Evolutionary conservation across 2,888 invertebrate genomes (phyloP), one percentile per base, ranked within the genome.

Genomic region (Candidula unifasciata): DNA sequence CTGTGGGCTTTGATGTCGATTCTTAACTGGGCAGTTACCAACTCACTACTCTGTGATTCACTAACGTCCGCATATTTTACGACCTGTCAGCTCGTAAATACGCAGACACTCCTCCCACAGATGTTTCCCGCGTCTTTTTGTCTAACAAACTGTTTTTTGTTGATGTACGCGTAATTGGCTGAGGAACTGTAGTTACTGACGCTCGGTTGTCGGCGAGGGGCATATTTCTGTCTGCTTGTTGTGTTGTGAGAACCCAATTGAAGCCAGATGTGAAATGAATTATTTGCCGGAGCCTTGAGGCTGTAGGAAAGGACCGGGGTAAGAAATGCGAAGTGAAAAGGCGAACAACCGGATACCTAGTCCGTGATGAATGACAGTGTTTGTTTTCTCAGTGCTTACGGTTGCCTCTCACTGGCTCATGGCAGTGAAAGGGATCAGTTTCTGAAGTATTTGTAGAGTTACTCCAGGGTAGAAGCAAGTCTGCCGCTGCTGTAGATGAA

Each of bases 201-300:
- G 71, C 24, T 73, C n/a, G 73, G 44, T 27, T 73, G 44, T 73
- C 52, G n/a, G n/a, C 44, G 73, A 52, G 0, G 73, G 27, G 52
- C 27, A 52, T 73, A 73, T 52, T 52, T 52, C 73, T 73, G 44
- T 73, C 73, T 73, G 27, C 73, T 35, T n/a, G 35, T 13, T 27
- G 44, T 18, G 37, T 52, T 52, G 73, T 73, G 44, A 52, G 73
- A 73, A 52, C 73, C 52, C 37, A 71, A 37, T 71, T 18, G 71
- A 71, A 30, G 21, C 71, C 73, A 73, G 73, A 73, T 73, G 73
- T 73, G 52, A 10, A 44, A 52, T 73, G 52, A 73, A n/a, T 73
- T 73, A 73, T 73, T n/a, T 73, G 73, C 8, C 44, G n/a, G 73
- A n/a, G 52, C 69, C 37, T 21, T 13, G 33, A 6, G 21, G 33